phyloP scores from a whole-genome alignment of 2,797 vertebrate genomes.

The Poecilia picta region DNA sequence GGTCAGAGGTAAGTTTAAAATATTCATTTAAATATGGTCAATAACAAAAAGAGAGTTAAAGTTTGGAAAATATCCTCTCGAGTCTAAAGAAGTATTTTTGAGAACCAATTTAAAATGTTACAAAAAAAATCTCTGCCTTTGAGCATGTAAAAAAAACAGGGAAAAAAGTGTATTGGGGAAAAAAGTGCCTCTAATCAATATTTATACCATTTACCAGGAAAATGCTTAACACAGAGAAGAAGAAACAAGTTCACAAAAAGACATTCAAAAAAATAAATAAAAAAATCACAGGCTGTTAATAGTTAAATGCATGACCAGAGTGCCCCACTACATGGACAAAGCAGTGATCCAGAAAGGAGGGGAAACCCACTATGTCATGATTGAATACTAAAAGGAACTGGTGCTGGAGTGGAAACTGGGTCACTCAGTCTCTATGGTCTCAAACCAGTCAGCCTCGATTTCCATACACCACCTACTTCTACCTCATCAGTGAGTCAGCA shows the following conservation, averaged over 20 bases:
- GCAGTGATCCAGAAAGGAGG: slow-evolving; percentile 51
- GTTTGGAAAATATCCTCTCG: background rate
- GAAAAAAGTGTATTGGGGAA: background rate
- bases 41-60: background rate
- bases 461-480: slow-evolving; percentile 71
- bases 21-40: background rate
- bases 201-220: background rate
- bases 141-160: background rate
- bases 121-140: background rate
- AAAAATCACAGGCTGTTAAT: slow-evolving; percentile 16
- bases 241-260: slow-evolving; percentile 5
- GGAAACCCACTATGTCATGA: slow-evolving; percentile 67
- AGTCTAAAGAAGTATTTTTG: background rate
- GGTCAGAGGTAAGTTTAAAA: background rate
- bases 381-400: slow-evolving; percentile 64
- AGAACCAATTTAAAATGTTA: background rate
- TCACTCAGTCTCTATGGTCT: slow-evolving; percentile 74
- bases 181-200: background rate
- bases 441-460: slow-evolving; percentile 66
- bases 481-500: slow-evolving; percentile 70
- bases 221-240: background rate
- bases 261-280: background rate
- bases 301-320: slow-evolving; percentile 35
- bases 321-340: slow-evolving; percentile 58
- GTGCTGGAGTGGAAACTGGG: slow-evolving; percentile 73